phyloP scores from a whole-genome alignment of 2,888 invertebrate genomes.

The Drosophila subsilvestris region DNA sequence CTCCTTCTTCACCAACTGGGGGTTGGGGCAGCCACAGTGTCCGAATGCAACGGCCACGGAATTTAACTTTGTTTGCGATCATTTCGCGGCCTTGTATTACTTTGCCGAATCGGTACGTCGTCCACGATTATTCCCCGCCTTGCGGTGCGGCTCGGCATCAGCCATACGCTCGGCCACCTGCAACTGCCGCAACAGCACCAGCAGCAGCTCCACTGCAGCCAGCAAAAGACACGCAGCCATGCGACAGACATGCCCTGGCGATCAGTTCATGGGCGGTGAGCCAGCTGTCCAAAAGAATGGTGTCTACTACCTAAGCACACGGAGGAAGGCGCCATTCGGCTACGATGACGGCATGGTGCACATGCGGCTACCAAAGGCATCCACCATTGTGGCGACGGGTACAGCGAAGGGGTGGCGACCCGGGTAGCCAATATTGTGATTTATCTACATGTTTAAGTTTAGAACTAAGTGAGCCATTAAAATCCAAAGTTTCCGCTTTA shows the following conservation, averaged over 20 bases:
- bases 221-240: background rate
- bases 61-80: conserved; percentile 79
- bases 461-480: conserved; percentile 9
- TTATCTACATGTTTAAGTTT: conserved; percentile 13
- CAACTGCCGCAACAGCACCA: conserved; percentile 45
- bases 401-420: conserved; percentile 7
- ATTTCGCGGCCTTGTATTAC: conserved; percentile 78
- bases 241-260: conserved; percentile 51
- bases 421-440: conserved; percentile 25
- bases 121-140: conserved; percentile 72
- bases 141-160: conserved; percentile 58
- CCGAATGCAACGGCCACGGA: conserved; percentile 78
- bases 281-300: conserved; percentile 78
- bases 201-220: too few species aligned
- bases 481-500: conserved; percentile 24
- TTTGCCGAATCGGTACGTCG: conserved; percentile 79
- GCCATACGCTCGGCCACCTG: conserved; percentile 54
- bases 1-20: conserved; percentile 84
- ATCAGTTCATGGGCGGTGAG: conserved; percentile 81
- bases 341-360: conserved; percentile 63
- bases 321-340: conserved; percentile 66
- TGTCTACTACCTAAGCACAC: conserved; percentile 77
- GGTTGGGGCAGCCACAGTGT: conserved; percentile 83
- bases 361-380: conserved; percentile 53
- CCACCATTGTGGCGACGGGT: conserved; percentile 64